These are phyloP conservation scores for Augochlora pura DNA, from an alignment of 1,140 invertebrate genomes.

Conservation along the genomic window DNA sequence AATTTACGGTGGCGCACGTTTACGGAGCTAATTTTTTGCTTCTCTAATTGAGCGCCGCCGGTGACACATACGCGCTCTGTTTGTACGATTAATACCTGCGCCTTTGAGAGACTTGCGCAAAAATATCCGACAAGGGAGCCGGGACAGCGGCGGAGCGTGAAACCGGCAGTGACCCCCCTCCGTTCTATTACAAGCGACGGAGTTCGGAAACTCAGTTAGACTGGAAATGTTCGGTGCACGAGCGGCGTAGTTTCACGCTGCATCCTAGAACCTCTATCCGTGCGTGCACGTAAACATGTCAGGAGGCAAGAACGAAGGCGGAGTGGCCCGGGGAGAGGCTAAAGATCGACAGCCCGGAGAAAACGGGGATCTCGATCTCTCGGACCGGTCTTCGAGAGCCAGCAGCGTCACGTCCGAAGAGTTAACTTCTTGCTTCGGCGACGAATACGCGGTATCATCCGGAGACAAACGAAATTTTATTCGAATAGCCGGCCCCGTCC, in stretches of 20 bases:
- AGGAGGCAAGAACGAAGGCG: conserved; percentile 42
- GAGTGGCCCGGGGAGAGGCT: conserved; percentile 33
- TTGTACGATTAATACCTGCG: too few relatives aligned
- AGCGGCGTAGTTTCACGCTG: conserved; percentile 16
- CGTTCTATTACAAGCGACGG: too few relatives aligned
- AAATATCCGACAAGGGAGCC: too few relatives aligned
- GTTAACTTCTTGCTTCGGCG: not conserved
- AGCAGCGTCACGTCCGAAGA: conserved; percentile 5
- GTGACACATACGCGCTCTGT: too few relatives aligned
- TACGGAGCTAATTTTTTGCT: too few relatives aligned
- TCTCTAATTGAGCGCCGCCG: too few relatives aligned
- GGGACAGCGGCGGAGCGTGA: not conserved
- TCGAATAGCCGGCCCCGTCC: too few relatives aligned
- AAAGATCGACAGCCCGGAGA: conserved; percentile 52
- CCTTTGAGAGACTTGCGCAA: too few relatives aligned
- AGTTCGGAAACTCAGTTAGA: not conserved
- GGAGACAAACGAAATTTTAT: too few relatives aligned
- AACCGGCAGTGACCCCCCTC: not conserved
- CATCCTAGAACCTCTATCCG: conserved; percentile 41
- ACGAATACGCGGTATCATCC: not conserved
- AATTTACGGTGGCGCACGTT: too few relatives aligned
- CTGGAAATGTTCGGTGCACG: not conserved
- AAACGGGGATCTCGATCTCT: conserved; percentile 45
- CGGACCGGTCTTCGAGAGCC: conserved; percentile 18
- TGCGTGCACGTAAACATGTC: conserved; percentile 42